Conservation (phyloP, 1,140 invertebrate genomes). For the Littorina saxatilis region DNA sequence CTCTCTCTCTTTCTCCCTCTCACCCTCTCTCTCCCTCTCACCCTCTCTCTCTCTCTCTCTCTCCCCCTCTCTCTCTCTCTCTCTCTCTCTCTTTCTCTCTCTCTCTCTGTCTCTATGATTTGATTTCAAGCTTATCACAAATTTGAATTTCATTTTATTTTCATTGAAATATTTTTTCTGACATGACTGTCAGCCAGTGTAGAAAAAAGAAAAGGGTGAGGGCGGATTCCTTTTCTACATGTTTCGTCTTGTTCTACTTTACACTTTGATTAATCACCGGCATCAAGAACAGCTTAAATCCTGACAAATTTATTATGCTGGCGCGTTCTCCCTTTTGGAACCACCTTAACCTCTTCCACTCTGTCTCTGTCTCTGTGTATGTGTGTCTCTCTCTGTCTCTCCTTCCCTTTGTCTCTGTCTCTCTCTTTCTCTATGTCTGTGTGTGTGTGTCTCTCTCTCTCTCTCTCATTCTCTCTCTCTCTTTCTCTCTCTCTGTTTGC, state of each 20-base stretch:
- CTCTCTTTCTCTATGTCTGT: too few species aligned
- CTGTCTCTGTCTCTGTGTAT: neutral
- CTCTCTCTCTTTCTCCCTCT: neutral
- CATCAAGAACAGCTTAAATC: neutral
- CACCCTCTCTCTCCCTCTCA: neutral
- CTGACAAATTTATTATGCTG: neutral
- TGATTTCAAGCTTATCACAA: too few species aligned
- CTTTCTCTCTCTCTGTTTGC: too few species aligned
- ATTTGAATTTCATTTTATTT: too few species aligned
- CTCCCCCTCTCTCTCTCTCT: conserved; percentile 5
- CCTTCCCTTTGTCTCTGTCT: too few species aligned
- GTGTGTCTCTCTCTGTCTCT: too few species aligned
- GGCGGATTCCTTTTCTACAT: too few species aligned
- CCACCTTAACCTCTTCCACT: too few species aligned
- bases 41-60: neutral
- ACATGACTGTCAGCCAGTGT: too few species aligned
- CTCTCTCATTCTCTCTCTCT: neutral
- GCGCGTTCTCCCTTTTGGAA: neutral
- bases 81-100: conserved; percentile 13
- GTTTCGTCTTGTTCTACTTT: neutral
- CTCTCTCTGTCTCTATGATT: neutral
- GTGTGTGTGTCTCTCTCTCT: neutral
- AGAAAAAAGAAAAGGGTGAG: too few species aligned
- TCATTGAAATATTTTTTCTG: too few species aligned
- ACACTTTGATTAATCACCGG: neutral